phyloP scores from a whole-genome alignment of 2,888 invertebrate species.

The Plusia festucae region DNA sequence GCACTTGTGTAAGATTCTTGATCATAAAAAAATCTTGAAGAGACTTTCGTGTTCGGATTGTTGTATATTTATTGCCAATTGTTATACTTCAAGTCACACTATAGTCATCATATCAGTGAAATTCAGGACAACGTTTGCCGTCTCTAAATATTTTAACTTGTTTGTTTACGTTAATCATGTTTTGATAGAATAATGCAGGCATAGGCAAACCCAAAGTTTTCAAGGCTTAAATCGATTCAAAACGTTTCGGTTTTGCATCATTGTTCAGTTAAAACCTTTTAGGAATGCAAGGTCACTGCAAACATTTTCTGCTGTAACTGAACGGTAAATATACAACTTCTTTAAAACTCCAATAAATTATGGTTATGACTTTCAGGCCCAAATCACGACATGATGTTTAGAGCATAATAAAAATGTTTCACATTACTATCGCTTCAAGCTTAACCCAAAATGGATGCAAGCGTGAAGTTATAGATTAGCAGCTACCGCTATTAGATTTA shows the following conservation, averaged over 20 bases:
- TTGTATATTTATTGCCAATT: no score
- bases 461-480: constrained; percentile 53
- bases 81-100: no score
- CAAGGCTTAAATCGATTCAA: neutral
- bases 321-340: neutral
- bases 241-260: neutral
- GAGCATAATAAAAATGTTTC: constrained; percentile 8
- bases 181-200: no score
- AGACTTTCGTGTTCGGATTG: no score
- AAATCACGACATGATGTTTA: constrained; percentile 15
- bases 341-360: constrained; percentile 17
- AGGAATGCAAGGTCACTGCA: neutral
- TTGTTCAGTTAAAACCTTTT: neutral
- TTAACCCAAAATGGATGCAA: constrained; percentile 45
- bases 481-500: constrained; percentile 53
- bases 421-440: constrained; percentile 27
- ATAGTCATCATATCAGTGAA: no score
- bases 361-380: constrained; percentile 18
- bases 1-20: no score
- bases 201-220: neutral
- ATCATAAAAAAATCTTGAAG: no score
- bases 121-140: no score
- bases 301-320: neutral
- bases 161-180: no score
- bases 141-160: no score